Evolutionary conservation across 2,113 vertebrate genomes (phyloP), one percentile per base, ranked within the genome.

Genomic region (Microcebus ravelobensis): DNA sequence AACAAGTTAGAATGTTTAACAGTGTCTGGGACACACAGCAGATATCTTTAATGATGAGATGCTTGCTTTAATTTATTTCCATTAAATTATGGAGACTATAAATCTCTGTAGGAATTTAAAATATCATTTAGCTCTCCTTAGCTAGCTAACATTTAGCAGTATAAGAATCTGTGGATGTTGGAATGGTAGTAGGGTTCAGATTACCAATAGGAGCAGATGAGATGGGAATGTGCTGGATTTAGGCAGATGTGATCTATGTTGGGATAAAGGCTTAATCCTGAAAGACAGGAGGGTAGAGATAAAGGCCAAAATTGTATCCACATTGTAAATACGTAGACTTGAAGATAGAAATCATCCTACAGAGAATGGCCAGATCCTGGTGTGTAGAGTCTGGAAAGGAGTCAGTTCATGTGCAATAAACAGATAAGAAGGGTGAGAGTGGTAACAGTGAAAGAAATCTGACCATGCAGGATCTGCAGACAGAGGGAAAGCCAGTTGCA

Each of bases 201-300:
- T 71, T 85, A 92, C n/a, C 65, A 59, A 50, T 4, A 52, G 80
- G 52, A 90, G 93, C 45, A 95, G 61, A 79, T 50, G 48, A 94
- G 65, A 88, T 50, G 45, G 68, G 45, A 77, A 71, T 36, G 48
- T 86, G 36, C 39, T 87, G 76, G 31, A 65, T 81, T 71, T 45
- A 76, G 61, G 83, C 31, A 93, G 81, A 96, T 96, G 39, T 74
- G 63, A 92, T 98, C 90, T 80, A 68, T 86, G 34, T 67, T 88
- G 55, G 65, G 84, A 92, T 96, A 80, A 86, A 93, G 27, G 31
- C 36, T 96, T 96, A 95, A 97, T 96, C 77, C 89, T 61, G 17
- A 77, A 68, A 95, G 76, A 77, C 67, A 92, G 29, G 10, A 95
- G 39, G 29, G 3, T 39, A 31, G 79, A 36, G 57, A 96, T 92